Conservation (phyloP, 2,888 invertebrate species). For the Coelinius sp. region DNA sequence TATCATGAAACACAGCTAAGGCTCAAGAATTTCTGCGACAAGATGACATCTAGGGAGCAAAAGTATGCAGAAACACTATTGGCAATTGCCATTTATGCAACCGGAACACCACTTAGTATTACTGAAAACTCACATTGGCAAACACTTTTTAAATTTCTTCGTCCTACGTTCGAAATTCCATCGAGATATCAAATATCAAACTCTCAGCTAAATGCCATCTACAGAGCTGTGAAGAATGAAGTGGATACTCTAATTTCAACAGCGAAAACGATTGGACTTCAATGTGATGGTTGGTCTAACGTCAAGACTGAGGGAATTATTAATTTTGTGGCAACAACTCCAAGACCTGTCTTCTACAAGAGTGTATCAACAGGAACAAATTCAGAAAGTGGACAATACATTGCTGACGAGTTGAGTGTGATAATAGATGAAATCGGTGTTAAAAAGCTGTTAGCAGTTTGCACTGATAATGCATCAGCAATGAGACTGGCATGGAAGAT, state of each 20-base stretch:
- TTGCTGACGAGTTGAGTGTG: conserved; percentile 34
- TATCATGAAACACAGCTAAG: not conserved
- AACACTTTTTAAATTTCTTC: no score
- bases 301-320: conserved; percentile 45
- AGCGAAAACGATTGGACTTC: conserved; percentile 8
- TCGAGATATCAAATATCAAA: no score
- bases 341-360: conserved; percentile 44
- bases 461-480: conserved; percentile 42
- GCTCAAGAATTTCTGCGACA: not conserved
- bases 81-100: conserved; percentile 10
- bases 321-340: conserved; percentile 49
- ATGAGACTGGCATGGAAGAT: conserved; percentile 37
- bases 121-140: not conserved
- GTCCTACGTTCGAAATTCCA: no score
- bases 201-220: not conserved
- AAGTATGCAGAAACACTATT: not conserved
- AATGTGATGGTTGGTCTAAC: conserved; percentile 45
- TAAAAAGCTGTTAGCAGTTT: conserved; percentile 36
- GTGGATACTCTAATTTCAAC: not conserved
- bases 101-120: conserved; percentile 1
- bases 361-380: conserved; percentile 38
- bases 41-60: not conserved
- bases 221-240: not conserved
- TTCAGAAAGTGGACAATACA: conserved; percentile 42
- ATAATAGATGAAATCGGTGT: conserved; percentile 39